Evolutionary conservation across 2,113 vertebrate genomes (phyloP), one percentile per base, ranked within the genome.

Genomic region (Sinocyclocheilus anophthalmus): DNA sequence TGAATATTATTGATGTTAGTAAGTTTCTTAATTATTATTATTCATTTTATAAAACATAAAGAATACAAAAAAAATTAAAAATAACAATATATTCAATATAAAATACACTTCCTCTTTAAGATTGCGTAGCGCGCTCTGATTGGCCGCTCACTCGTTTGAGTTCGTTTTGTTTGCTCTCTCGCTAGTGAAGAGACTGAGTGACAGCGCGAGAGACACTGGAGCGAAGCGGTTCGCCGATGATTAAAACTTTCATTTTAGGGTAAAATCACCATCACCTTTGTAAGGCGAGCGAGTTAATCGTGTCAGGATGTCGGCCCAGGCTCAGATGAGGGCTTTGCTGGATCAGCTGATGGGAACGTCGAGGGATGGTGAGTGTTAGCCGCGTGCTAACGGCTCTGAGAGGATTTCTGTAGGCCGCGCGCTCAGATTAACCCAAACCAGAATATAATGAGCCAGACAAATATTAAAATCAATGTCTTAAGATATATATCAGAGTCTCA

Each of bases 341-440:
- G 97, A 99, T 93, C 97, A 99, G 94, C 93, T 99, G 4, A 99
- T 99, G 97, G 97, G 97, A 91, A 99, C 97, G 73, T 96, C 97
- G 86, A 95, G 97, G 95, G 97, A 99, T 93, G 97, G 97, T 99
- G 96, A 98, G 97, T 97, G 81, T 83, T 90, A 91, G 76, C 90
- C 72, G 93, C 90, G 87, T 87, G 93, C 92, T 93, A 95, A 92
- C 92, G 73, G 83, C 33, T 85, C 77, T 86, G 87, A 72, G 26
- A 73, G 67, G 81, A 55, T 73, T 83, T 83, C 81, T 83, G 67
- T n/a, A 83, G 81, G 81, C 81, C 81, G 48, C 81, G 67, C 67
- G 67, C 69, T 57, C 67, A 83, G 81, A 73, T 83, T 83, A 73
- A 73, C 30, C 18, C 37, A 42, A 63, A 48, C 22, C n/a, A 24